phyloP scores from a whole-genome alignment of 92 coral and sea anemone genomes.

The Zoanthus gigantus region DNA sequence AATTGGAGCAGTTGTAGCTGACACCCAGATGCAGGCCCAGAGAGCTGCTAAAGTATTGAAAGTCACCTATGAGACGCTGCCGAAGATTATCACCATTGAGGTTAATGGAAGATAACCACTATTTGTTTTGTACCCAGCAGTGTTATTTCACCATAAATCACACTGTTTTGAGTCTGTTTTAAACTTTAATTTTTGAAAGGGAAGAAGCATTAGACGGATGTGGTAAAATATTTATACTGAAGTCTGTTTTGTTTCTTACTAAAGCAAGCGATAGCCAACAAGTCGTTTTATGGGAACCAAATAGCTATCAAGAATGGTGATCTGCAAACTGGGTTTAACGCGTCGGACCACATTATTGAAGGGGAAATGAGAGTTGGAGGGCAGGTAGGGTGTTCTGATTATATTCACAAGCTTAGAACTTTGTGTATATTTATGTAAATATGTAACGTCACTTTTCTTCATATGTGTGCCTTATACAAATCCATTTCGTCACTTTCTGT shows the following conservation, averaged over 20 bases:
- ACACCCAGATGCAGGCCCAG: slow-evolving; percentile 94
- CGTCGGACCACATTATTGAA: slow-evolving; percentile 80
- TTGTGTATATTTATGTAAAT: too few species aligned
- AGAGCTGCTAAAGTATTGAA: slow-evolving; percentile 85
- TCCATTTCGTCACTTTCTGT: too few species aligned
- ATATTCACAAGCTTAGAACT: too few species aligned
- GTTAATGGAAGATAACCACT: slow-evolving; percentile 20
- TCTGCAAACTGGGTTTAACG: slow-evolving; percentile 72
- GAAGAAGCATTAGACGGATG: too few species aligned
- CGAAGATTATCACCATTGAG: slow-evolving; percentile 83
- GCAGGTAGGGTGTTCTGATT: slow-evolving; percentile 61
- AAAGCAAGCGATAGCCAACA: slow-evolving; percentile 84
- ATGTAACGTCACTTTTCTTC: too few species aligned
- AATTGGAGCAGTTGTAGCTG: slow-evolving; percentile 86
- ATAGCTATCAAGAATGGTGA: slow-evolving; percentile 74
- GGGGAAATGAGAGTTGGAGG: slow-evolving; percentile 92
- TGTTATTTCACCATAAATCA: not conserved
- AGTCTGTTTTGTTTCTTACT: not conserved
- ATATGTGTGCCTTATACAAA: too few species aligned
- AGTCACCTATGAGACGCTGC: slow-evolving; percentile 78
- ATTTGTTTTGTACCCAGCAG: not conserved
- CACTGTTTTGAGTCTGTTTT: too few species aligned
- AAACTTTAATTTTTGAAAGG: too few species aligned
- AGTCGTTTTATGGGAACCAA: slow-evolving; percentile 55
- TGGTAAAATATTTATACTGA: not conserved